Evolutionary conservation across 2,888 invertebrate genomes (phyloP).

Genomic region (Dolomedes plantarius): DNA sequence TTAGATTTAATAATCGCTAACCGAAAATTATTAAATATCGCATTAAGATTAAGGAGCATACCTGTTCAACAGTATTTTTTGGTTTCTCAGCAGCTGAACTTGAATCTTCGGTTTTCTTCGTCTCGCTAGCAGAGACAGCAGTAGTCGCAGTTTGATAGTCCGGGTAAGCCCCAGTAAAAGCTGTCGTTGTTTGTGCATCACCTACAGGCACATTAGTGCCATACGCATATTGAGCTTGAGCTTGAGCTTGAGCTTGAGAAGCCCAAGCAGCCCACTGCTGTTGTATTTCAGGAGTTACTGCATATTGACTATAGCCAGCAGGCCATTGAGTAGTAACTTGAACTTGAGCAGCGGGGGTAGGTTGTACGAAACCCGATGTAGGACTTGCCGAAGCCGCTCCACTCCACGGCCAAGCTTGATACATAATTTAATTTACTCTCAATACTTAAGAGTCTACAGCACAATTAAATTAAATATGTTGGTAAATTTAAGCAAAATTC

Average conservation of each 20-base stretch:
- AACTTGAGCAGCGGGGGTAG: constrained; percentile 13
- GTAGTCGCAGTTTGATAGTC: constrained; percentile 25
- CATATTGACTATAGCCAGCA: constrained; percentile 54
- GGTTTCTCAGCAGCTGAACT: constrained; percentile 22
- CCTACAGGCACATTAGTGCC: constrained; percentile 45
- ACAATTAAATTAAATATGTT: neutral
- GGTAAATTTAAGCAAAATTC: neutral
- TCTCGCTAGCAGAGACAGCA: neutral
- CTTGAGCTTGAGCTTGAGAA: too few species aligned
- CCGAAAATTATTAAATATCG: too few species aligned
- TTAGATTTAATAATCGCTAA: too few species aligned
- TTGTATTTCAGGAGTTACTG: constrained; percentile 50
- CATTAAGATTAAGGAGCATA: neutral
- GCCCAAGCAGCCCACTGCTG: constrained; percentile 61
- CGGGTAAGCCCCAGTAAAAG: constrained; percentile 23
- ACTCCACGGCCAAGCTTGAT: constrained; percentile 66
- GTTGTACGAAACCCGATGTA: constrained; percentile 31
- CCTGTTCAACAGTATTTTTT: constrained; percentile 48
- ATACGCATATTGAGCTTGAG: constrained; percentile 58
- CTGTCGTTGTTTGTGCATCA: constrained; percentile 25
- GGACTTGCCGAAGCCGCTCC: constrained; percentile 34
- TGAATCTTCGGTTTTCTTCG: constrained; percentile 8
- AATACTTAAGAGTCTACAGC: neutral
- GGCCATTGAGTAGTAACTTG: constrained; percentile 52
- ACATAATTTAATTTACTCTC: constrained; percentile 26